Evolutionary conservation across 2,888 invertebrate species (phyloP), one percentile per base, ranked within the genome.

Genomic region (Malthinus seriepunctatus): DNA sequence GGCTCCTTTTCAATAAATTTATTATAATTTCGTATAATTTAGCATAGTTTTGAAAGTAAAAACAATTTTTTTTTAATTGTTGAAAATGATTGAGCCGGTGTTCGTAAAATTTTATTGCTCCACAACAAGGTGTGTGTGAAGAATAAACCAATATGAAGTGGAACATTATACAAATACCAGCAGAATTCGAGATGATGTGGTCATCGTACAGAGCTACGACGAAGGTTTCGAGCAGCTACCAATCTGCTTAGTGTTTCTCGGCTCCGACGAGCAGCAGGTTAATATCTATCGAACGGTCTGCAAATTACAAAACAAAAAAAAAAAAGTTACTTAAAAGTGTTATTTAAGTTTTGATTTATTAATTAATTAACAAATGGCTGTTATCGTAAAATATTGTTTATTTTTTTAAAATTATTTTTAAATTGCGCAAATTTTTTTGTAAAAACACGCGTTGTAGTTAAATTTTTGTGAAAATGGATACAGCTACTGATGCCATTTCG

Each of bases 231-330:
- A 65, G 59, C 65, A 62, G 62, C 61, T 63, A 60, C 64, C 63
- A 65, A 68, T 64, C 59, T 62, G 60, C 48, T 60, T 75, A 77
- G 77, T 77, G 76, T 75, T 75, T 72, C 75, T 76, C 76, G 76
- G 75, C 76, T 73, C 71, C 74, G 69, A 53, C 54, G 56, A 49
- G 53, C 56, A 56, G 60, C 56, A 60, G 56, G 65, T 65, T 67
- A 68, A 67, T 23, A 52, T 48, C 35, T 50, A 55, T 55, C 51
- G 54, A 61, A 52, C 58, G 63, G 68, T 61, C 62, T 66, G 63
- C 63, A 66, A 60, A 63, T 68, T 42, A 9, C 10, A 11, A 8
- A 8, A 66, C 63, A 63, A 64, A 66, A 51, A 60, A 67, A 67
- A 67, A 23, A 23, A 23, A 23, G 23, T 23, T 23, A 23, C 2